Percentiles rank a stretch among this genome's conserved stretches.
Evolutionary conservation across 2,113 vertebrate genomes (phyloP).

Genomic region (Eira barbara): DNA sequence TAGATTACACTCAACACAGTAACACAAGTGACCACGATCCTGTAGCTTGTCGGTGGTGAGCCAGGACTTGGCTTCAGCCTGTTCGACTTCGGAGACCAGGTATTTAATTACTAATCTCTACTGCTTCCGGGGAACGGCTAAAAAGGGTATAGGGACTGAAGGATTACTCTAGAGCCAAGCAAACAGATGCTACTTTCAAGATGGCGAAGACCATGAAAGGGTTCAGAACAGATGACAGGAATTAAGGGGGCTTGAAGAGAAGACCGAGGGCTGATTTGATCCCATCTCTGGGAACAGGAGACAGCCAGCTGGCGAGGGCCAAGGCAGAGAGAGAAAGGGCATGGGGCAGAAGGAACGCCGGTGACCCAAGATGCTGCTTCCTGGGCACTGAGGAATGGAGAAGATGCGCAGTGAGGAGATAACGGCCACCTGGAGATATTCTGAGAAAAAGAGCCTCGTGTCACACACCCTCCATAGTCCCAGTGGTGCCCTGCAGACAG

Average conservation of each 20-base stretch:
- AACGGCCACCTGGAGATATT: not conserved
- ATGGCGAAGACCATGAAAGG: not conserved
- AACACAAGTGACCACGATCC: not conserved
- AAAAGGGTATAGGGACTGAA: not conserved
- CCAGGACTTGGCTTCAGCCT: not conserved
- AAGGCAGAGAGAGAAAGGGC: not conserved
- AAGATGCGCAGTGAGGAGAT: not conserved
- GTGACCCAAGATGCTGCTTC: not conserved
- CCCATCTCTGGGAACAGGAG: not conserved
- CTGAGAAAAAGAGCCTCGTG: not conserved
- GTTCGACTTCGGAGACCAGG: not conserved
- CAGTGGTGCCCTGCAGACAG: not conserved
- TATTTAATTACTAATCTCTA: not conserved
- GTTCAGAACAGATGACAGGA: not conserved
- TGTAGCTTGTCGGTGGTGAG: not conserved
- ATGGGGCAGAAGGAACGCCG: not conserved
- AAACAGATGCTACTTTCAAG: slow-evolving; percentile 12
- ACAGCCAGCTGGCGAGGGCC: not conserved
- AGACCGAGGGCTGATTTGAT: not conserved
- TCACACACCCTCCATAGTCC: not conserved
- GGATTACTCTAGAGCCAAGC: not conserved
- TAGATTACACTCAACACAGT: not conserved
- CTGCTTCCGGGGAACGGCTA: fast-evolving
- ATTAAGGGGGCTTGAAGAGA: not conserved
- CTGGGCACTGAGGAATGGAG: not conserved